A percentile compares a stretch with the other conserved stretches of the same genome.
Evolutionary conservation across 2,113 vertebrate genomes (phyloP).

Genomic region (Brevimyrus niger): DNA sequence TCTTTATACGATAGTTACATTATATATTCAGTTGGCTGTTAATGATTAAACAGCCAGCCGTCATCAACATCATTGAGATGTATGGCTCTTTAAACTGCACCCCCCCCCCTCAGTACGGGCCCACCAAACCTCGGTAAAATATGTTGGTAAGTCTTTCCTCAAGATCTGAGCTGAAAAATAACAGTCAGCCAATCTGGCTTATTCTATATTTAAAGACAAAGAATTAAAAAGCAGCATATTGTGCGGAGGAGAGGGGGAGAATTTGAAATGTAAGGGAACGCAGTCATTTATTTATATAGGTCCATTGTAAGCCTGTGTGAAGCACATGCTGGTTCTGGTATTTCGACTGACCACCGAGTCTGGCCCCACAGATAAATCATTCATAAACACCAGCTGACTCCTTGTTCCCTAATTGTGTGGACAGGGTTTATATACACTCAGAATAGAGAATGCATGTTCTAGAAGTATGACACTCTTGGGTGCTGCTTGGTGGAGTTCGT

Average conservation of each 20-base stretch:
- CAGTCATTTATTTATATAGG: not conserved
- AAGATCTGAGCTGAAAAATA: not conserved
- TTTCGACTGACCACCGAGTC: not conserved
- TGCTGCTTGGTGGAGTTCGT: not conserved
- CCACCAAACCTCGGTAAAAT: not conserved
- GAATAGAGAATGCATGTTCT: not conserved
- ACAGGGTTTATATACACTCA: not conserved
- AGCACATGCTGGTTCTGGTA: not conserved
- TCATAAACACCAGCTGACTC: not conserved
- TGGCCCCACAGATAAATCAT: not conserved
- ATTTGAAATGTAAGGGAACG: not conserved
- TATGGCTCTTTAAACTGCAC: not conserved
- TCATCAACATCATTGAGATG: not conserved
- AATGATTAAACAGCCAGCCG: not conserved
- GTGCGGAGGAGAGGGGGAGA: conserved; percentile 1
- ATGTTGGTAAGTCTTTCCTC: not conserved
- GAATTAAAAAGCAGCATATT: not conserved
- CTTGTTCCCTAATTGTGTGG: not conserved
- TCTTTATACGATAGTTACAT: not conserved
- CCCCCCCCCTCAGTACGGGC: not conserved
- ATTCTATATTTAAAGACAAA: not conserved
- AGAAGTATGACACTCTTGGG: not conserved
- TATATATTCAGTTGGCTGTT: not conserved
- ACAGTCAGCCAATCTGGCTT: not conserved
- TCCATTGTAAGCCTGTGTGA: not conserved